Base-by-base conservation (phyloP, 1,140 invertebrate species). In the Sarcophaga bullata region DNA sequence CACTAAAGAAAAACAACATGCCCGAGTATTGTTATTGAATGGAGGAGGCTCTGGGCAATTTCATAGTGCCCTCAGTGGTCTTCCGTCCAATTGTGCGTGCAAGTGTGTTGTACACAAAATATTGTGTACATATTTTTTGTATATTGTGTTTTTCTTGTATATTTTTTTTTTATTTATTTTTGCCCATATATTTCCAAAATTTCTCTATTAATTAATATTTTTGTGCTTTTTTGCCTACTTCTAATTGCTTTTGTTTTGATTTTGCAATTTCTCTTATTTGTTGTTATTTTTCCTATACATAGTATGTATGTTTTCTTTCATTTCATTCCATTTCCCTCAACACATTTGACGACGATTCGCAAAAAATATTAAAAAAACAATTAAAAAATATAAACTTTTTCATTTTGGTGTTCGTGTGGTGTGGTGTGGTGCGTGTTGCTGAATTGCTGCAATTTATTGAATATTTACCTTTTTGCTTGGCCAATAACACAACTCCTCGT, bases 161-260 rank as follows among this genome's bases (percentile, higher is more conserved):
- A 2, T 37, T 37, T 37, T 37, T 37, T 37, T 37, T 2, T 37
- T 37, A 37, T 37, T 37, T 37, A 37, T 37, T 37, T 37, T 37
- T 37, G 25, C 4, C 25, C 25, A 37, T 37, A 37, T 37, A 37
- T 50, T 76, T 47, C 73, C 73, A 48, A 49, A 48, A 48, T 76
- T 49, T 76, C 73, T 76, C 73, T 76, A 76, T 48, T 49, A 49
- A 47, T 76, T 76, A 76, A n/a, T 76, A 46, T 81, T 25, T 83
- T 15, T 81, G 73, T 73, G 52, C 54, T 1, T 78, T 49, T 62
- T 68, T 68, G 15, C 54, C 54, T 58, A 58, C 54, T 58, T 68
- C 62, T 68, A 68, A 68, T 68, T 68, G 62, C 62, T 68, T 68
- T 68, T 68, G 62, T 68, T 68, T 68, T 68, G 62, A 68, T 68